Evolutionary conservation across 1,140 invertebrate genomes (phyloP), one percentile per base, ranked within the genome.

Genomic region (Brachionus koreanus): DNA sequence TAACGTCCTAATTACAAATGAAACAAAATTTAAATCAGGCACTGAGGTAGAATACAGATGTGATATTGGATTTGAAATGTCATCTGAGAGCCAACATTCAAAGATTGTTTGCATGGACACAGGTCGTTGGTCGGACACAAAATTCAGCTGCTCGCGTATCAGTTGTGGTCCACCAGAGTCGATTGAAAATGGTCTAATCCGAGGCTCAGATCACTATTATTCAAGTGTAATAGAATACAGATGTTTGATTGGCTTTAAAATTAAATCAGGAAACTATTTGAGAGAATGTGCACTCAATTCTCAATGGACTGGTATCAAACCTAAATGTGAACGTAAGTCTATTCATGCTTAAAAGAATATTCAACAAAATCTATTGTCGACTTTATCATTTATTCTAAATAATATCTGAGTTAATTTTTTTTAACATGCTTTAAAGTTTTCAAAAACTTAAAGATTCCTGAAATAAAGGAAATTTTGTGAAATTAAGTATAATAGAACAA

Each of bases 11-110:
- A 42, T 61, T 9, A 79, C n/a, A 19, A 49, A 79, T 65, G n/a
- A 33, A 39, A 61, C 76, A 12, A 57, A 61, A 79, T 79, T 61
- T 7, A 79, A 79, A 79, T 33, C 39, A 19, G 76, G 49, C 4
- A 79, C 76, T 19, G 49, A 79, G 19, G 76, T 79, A 12, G 76
- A 79, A 33, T 79, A 79, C 39, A n/a, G 57, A 39, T 79, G 76
- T 35, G 76, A 79, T 19, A 79, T 79, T 79, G 76, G 76, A 37
- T 79, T 39, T 16, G 33, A 33, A 61, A 33, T 19, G 9, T 23
- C 33, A 19, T 33, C 33, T 3, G 35, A 13, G 4, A 77, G 46
- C 13, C 16, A 74, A 74, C 12, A 23, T 25, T 39, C 49, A 16
- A 57, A 65, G 16, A 79, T 79, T 16, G 37, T 79, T 29, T 79